Percentiles rank a stretch among this genome's conserved stretches.
These are phyloP conservation scores for Gonatopus flavifemur DNA, from an alignment of 1,140 invertebrate species.

Conservation along the genomic window DNA sequence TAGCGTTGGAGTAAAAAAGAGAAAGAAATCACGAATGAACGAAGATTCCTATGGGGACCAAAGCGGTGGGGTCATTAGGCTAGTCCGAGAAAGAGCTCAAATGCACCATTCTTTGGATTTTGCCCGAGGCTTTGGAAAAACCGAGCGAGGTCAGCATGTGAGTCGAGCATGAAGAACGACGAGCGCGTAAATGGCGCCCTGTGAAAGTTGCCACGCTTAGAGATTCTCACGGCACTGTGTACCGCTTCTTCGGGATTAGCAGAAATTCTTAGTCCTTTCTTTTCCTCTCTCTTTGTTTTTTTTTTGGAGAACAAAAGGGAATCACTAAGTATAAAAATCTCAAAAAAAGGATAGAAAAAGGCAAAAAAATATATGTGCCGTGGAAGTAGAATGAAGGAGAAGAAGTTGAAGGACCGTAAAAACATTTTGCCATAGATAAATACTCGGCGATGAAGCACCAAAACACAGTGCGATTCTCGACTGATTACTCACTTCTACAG, in stretches of 20 bases:
- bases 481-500: no score
- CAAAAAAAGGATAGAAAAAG: no score
- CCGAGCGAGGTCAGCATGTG: constrained; percentile 44
- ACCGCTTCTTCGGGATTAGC: background rate
- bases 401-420: no score
- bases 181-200: constrained; percentile 34
- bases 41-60: constrained; percentile 45
- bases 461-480: no score
- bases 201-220: constrained; percentile 25
- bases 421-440: no score
- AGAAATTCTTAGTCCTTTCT: constrained; percentile 9
- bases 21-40: constrained; percentile 46
- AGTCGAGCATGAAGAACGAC: constrained; percentile 25
- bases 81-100: constrained; percentile 37
- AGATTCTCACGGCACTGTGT: constrained; percentile 24
- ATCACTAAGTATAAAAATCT: no score
- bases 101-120: constrained; percentile 44
- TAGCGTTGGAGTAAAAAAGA: no score
- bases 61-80: constrained; percentile 46
- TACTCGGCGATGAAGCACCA: no score
- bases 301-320: no score
- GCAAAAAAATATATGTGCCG: no score
- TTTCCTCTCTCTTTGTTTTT: no score
- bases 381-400: background rate
- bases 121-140: constrained; percentile 37